Base-by-base conservation (phyloP, 2,888 invertebrate genomes). In the Luffia ferchaultella region DNA sequence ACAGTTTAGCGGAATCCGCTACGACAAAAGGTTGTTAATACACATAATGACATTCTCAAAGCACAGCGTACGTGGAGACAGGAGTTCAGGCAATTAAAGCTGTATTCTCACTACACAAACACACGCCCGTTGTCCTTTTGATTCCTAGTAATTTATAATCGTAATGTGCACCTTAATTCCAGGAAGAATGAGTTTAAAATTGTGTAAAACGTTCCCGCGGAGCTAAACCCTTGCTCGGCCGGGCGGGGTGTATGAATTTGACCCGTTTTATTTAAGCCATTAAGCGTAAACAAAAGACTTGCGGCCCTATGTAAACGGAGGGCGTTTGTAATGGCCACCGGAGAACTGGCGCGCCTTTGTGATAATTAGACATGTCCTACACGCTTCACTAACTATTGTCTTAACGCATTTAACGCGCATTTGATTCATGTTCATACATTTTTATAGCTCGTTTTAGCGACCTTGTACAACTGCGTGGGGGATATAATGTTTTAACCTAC, bases 251-350 rank as follows among this genome's bases (percentile, higher is more conserved):
- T 73, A 69, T 70, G 74, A 76, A 79, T 78, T 77, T 73, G 76
- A 71, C 74, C 78, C 76, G 74, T 80, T 80, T 79, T 77, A 76
- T 79, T 79, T 77, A 75, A 77, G 76, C 75, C 77, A 79, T 80
- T 82, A 79, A 72, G 70, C 76, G 76, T 75, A 76, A 76, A 78
- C 77, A 80, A 80, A 79, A 79, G 79, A 76, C 70, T 74, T 67
- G 70, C 67, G 64, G 69, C 65, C 67, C 69, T 68, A 67, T 61
- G 75, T 73, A 70, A 74, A 67, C 71, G 70, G 65, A 70, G 73
- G 70, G 42, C 20, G 42, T 42, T 5, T 18, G 42, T 19, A 42
- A 15, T n/a, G 48, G 48, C 48, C 18, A 12, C 30, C 30, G 5
- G 30, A 30, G 68, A 63, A 65, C 62, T 58, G 60, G 60, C 60